phyloP scores from a whole-genome alignment of 2,888 invertebrate genomes.

The Argyra leucocephala region DNA sequence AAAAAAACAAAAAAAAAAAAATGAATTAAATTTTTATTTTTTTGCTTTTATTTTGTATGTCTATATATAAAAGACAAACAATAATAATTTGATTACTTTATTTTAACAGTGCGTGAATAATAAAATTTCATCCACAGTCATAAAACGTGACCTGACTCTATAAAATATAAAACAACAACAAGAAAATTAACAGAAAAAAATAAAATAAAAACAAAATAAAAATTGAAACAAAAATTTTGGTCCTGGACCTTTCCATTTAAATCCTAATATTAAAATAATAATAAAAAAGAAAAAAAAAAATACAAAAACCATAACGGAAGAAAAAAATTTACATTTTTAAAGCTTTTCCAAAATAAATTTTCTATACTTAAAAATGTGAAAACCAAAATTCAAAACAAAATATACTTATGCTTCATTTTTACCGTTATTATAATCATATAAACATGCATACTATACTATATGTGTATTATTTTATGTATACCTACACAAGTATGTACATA shows the following conservation, averaged over 20 bases:
- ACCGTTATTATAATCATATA: background rate
- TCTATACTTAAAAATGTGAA: background rate
- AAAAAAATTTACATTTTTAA: constrained; percentile 3
- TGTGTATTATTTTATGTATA: background rate
- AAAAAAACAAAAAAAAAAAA: too few species aligned
- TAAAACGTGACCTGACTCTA: constrained; percentile 5
- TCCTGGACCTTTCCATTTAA: background rate
- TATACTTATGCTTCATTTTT: background rate
- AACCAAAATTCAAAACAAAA: background rate
- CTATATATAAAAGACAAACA: constrained; percentile 1
- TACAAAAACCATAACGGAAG: background rate
- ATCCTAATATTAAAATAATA: background rate
- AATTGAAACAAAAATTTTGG: background rate
- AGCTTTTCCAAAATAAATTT: background rate
- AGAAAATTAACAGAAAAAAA: background rate
- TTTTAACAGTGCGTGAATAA: constrained; percentile 12
- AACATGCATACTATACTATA: background rate
- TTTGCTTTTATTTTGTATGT: too few species aligned
- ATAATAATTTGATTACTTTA: constrained; percentile 11
- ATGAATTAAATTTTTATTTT: too few species aligned
- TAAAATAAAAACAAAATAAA: background rate
- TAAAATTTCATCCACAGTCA: constrained; percentile 11
- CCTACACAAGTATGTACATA: too few species aligned
- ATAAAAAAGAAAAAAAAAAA: background rate
- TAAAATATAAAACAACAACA: background rate